Base-by-base conservation (phyloP, 2,797 vertebrate species). In the Sebastes oblongus region DNA sequence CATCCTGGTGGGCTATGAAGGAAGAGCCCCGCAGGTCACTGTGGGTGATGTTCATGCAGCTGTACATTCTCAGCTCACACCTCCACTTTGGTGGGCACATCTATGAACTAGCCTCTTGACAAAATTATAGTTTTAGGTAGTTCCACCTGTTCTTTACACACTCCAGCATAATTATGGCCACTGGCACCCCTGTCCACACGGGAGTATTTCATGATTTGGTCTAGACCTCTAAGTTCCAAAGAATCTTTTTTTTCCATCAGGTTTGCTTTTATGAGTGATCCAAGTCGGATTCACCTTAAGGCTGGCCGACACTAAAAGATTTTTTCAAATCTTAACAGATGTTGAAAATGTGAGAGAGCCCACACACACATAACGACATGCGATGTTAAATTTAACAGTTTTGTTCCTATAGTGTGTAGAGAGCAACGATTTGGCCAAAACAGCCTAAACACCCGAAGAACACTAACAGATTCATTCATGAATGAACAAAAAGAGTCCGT, bases 1-100 rank as follows among this genome's bases (percentile, higher is more conserved):
- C 69, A 75, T 67, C 61, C 77, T 75, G 65, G 66, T 75, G 81
- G 67, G 72, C 83, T 50, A 46, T 39, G 56, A 32, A 81, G 83
- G 62, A 72, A 82, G 39, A 69, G 65, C 46, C 78, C 80, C 6
- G 7, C 68, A 42, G 86, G 78, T 78, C 84, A 83, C n/a, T 29
- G 62, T 29, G 68, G 81, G 77, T 55, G 80, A 86, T 69, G 62
- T 20, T 18, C 36, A 50, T 62, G 46, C n/a, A 54, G 59, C 46
- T 34, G 39, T 18, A n/a, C 30, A 9, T 20, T 64, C 39, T 55
- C 4, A 30, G 59, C 68, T 52, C 2, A 69, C 69, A 27, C 67
- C 66, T 77, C 73, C 72, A 67, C 65, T 30, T 36, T n/a, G 8
- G 50, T 32, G 18, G 52, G 50, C 42, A 54, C 7, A 16, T 30